Evolutionary conservation across 2,113 vertebrate genomes (phyloP).

Genomic region (Acrocephalus kingi): DNA sequence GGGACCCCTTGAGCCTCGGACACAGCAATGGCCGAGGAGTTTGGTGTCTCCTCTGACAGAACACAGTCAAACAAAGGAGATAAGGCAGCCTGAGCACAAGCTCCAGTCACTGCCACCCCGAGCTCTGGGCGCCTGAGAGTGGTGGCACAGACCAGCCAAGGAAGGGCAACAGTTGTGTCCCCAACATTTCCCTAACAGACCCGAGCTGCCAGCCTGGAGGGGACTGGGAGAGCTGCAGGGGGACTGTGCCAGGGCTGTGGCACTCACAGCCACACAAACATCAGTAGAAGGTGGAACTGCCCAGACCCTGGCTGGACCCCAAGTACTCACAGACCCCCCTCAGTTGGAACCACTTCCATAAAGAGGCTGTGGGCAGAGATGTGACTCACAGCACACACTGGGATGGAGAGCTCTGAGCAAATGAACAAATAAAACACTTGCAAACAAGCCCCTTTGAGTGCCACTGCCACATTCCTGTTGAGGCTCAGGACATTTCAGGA

Average conservation of each 20-base stretch:
- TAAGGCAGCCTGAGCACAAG: not conserved
- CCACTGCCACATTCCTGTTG: constrained; percentile 3
- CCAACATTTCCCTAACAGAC: not conserved
- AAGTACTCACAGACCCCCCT: not conserved
- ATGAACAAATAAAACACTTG: not conserved
- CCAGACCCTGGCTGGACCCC: not conserved
- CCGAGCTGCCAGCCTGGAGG: not conserved
- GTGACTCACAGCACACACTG: not conserved
- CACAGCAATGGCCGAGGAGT: not conserved
- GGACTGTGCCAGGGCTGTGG: not conserved
- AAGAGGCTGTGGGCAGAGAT: not conserved
- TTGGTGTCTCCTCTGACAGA: not conserved
- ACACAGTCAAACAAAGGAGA: not conserved
- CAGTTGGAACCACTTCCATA: rapidly evolving
- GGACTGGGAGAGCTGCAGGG: not conserved
- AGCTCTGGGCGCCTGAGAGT: not conserved
- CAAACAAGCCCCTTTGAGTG: not conserved
- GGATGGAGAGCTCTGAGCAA: not conserved
- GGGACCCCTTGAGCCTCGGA: not conserved
- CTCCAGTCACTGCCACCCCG: not conserved
- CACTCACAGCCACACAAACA: not conserved
- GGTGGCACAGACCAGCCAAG: not conserved
- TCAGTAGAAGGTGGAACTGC: not conserved
- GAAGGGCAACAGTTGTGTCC: not conserved
- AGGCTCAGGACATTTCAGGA: constrained; percentile 4